Base-by-base conservation (phyloP, 2,113 vertebrate genomes). In the Passer domesticus region DNA sequence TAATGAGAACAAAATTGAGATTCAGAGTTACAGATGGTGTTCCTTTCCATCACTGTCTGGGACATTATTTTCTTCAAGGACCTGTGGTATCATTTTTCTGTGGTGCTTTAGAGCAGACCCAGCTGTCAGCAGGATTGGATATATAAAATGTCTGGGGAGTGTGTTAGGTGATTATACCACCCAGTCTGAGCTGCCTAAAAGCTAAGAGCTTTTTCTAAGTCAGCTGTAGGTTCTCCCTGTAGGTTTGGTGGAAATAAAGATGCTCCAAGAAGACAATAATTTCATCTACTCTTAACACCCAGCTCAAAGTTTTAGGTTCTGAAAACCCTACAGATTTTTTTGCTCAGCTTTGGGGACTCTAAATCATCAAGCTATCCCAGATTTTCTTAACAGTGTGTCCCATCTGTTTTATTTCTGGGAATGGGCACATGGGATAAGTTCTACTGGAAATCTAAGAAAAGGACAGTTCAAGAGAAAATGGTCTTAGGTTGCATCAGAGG, bases 21-120 rank as follows among this genome's bases (percentile, higher is more conserved):
- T 95, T 95, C 90, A 94, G 90, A 90, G 55, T 74, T 97, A 93
- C 93, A 95, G 93, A 94, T 96, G 96, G 85, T 82, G 63, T 69
- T 94, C 63, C 67, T 94, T 95, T 89, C 91, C 84, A 50, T 93
- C 60, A 55, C 83, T 95, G 4, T 89, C 67, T 83, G 50, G 72
- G 78, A 89, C 21, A 31, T 94, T 91, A 92, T 96, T 96, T 97
- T 83, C 91, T 96, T 96, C 82, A 94, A 95, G 79, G 72, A 91
- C 85, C 70, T 85, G 64, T 1, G 14, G 46, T n/a, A 78, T 74
- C 11, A 0, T 92, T 92, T 96, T 93, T 63, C 80, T 90, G 73
- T 68, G 60, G 64, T 94, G 89, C 64, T 95, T 94, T 81, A 93
- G 33, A 94, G 68, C 35, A 87, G 68, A 92, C 78, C 64, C 92